phyloP scores from a whole-genome alignment of 2,888 invertebrate species.

The Pristionchus arcanus region DNA sequence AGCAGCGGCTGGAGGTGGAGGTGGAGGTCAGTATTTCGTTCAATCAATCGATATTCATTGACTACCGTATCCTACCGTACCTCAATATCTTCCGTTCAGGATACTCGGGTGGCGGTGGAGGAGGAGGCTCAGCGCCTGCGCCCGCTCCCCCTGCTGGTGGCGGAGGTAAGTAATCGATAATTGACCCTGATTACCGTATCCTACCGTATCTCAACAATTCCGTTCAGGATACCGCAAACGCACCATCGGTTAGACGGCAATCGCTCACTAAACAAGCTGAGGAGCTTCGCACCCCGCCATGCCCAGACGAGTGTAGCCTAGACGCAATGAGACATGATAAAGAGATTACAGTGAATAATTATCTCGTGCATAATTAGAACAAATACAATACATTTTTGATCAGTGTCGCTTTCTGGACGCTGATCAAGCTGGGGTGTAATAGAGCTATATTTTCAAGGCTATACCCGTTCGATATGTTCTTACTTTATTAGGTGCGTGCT shows the following conservation, averaged over 20 bases:
- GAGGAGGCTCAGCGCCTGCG: background rate
- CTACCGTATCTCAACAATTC: background rate
- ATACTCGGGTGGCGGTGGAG: background rate
- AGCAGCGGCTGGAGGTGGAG: background rate
- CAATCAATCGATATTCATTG: background rate
- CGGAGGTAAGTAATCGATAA: background rate
- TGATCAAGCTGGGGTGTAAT: no score
- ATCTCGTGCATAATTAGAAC: no score
- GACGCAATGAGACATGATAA: background rate
- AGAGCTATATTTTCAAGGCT: no score
- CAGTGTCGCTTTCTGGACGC: no score
- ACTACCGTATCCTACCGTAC: background rate
- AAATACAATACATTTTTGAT: background rate
- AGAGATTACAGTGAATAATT: background rate
- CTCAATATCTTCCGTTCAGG: background rate
- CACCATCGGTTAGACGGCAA: background rate
- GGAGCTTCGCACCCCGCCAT: background rate
- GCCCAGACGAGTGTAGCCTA: background rate
- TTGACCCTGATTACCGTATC: background rate
- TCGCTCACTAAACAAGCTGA: background rate
- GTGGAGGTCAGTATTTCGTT: background rate
- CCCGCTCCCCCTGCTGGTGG: background rate
- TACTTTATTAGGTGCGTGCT: no score
- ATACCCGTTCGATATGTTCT: no score
- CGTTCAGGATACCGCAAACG: slow-evolving; percentile 19